Conservation (phyloP, 1,140 invertebrate species). For the Drosophila yakuba region DNA sequence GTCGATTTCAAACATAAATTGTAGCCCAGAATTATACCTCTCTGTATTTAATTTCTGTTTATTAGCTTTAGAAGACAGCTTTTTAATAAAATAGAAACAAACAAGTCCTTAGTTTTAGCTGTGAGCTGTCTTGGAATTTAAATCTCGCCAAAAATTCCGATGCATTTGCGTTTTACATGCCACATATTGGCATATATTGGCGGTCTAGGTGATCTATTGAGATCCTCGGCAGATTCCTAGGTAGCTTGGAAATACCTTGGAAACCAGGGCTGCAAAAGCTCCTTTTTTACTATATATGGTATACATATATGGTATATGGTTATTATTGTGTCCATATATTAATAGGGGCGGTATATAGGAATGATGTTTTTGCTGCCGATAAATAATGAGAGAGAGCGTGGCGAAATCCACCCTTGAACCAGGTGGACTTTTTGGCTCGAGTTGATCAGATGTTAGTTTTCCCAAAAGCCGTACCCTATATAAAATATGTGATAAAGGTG, state of each 20-base stretch:
- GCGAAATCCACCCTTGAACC: constrained; percentile 39
- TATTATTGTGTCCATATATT: constrained; percentile 23
- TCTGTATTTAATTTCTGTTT: constrained; percentile 38
- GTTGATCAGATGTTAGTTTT: constrained; percentile 84
- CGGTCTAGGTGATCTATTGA: too few relatives aligned
- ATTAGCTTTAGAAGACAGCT: constrained; percentile 60
- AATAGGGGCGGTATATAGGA: constrained; percentile 73
- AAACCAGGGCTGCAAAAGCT: constrained; percentile 60
- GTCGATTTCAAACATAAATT: constrained; percentile 81
- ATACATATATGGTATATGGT: constrained; percentile 29
- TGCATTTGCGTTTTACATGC: neutral
- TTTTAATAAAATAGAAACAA: constrained; percentile 41
- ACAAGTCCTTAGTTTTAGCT: neutral
- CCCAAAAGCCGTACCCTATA: constrained; percentile 61
- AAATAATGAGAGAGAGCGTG: constrained; percentile 17
- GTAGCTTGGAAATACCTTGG: neutral
- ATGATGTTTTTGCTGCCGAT: constrained; percentile 28
- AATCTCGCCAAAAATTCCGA: neutral
- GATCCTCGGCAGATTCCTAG: neutral
- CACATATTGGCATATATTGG: too few relatives aligned
- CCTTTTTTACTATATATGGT: constrained; percentile 9
- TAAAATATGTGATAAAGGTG: constrained; percentile 10
- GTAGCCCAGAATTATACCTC: constrained; percentile 54
- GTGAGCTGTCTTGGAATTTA: too few relatives aligned
- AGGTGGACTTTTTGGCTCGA: constrained; percentile 26